Conservation (phyloP, 2,113 vertebrate genomes). For the Rhinopomastus cyanomelas region DNA sequence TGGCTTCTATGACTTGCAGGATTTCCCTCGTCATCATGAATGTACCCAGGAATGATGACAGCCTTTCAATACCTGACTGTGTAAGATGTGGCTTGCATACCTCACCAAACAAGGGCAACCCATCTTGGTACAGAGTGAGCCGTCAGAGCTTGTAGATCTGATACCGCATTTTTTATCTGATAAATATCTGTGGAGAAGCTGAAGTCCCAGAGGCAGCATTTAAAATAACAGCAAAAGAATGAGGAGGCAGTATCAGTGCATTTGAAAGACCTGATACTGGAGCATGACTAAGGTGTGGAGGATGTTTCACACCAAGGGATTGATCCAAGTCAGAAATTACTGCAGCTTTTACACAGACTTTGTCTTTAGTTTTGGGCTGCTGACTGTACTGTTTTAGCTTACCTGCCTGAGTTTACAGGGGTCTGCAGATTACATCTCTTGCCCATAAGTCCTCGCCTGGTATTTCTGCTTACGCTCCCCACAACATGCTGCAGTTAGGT, state of each 20-base stretch:
- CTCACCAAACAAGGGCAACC: background rate
- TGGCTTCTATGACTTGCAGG: background rate
- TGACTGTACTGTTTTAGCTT: background rate
- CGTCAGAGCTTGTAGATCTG: background rate
- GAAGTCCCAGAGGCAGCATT: background rate
- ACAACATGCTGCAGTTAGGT: background rate
- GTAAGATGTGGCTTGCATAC: background rate
- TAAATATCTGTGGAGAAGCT: background rate
- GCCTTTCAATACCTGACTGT: background rate
- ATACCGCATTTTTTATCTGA: background rate
- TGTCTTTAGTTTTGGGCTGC: background rate
- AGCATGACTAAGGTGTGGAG: background rate
- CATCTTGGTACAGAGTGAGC: background rate
- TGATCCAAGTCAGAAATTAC: background rate
- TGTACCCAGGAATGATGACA: background rate
- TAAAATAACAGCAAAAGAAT: background rate
- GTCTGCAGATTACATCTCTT: background rate
- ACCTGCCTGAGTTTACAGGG: background rate
- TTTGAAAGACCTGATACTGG: background rate
- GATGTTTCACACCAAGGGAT: background rate
- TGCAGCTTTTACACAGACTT: background rate
- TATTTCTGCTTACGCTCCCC: background rate
- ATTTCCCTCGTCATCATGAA: background rate
- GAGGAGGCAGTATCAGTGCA: background rate
- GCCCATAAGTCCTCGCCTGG: fast-evolving